A percentile compares a stretch with the other conserved stretches of the same genome.
phyloP scores from a whole-genome alignment of 1,140 invertebrate genomes.

The Pomphorhynchus laevis region DNA sequence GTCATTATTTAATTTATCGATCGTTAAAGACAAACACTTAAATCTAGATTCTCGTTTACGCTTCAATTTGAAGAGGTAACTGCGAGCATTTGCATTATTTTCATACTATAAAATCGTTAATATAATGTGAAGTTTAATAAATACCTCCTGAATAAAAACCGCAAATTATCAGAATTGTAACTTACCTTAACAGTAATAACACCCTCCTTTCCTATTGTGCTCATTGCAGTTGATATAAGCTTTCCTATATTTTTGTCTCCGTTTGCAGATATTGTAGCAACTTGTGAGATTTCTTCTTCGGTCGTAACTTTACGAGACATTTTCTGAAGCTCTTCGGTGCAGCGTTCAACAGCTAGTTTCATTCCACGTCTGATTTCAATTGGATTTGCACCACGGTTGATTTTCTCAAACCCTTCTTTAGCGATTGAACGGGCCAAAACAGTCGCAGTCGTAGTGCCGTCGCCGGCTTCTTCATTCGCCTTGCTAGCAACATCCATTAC shows the following conservation, averaged over 20 bases:
- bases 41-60: neutral
- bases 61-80: neutral
- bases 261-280: slow-evolving; percentile 98
- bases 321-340: slow-evolving; percentile 48
- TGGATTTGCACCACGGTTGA: slow-evolving; percentile 87
- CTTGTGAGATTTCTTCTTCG: slow-evolving; percentile 90
- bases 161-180: neutral
- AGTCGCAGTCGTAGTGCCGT: slow-evolving; percentile 92
- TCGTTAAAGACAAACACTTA: neutral
- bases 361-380: slow-evolving; percentile 80
- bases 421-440: slow-evolving; percentile 84
- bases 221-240: slow-evolving; percentile 93
- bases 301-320: slow-evolving; percentile 76
- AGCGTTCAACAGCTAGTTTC: slow-evolving; percentile 65
- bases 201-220: slow-evolving; percentile 68
- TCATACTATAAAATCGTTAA: no score
- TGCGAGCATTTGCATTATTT: neutral
- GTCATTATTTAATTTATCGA: no score
- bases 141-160: neutral
- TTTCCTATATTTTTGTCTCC: slow-evolving; percentile 60
- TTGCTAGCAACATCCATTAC: slow-evolving; percentile 98
- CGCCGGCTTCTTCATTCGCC: slow-evolving; percentile 96
- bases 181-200: slow-evolving; percentile 73
- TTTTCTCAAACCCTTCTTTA: slow-evolving; percentile 92
- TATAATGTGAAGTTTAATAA: no score